These are phyloP conservation scores for Botia kubotai DNA, from an alignment of 2,797 vertebrate genomes.

Conservation along the genomic window DNA sequence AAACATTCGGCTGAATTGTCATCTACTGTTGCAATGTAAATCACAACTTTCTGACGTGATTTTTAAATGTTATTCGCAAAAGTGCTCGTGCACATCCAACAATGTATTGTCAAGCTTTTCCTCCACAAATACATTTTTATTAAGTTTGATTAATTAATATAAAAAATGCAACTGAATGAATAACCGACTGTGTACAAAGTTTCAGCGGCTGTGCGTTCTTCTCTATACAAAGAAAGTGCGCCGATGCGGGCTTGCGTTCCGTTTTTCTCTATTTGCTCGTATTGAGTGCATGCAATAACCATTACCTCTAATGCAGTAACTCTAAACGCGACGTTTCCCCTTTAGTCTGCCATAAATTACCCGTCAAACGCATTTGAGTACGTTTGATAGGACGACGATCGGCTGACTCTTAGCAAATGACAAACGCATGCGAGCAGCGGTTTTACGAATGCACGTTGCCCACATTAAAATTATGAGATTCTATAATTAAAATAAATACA, in stretches of 20 bases:
- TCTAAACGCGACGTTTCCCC: background rate
- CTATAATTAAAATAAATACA: background rate
- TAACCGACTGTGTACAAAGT: slow-evolving; percentile 30
- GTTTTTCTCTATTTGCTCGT: background rate
- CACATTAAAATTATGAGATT: no score
- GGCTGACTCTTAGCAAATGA: background rate
- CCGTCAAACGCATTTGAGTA: background rate
- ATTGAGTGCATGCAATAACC: background rate
- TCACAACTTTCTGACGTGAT: background rate
- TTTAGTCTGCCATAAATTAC: background rate
- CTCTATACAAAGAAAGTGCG: background rate
- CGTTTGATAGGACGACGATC: background rate
- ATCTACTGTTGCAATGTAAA: slow-evolving; percentile 4
- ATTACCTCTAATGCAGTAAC: no score
- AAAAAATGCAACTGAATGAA: background rate
- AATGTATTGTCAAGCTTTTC: background rate
- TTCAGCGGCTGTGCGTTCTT: slow-evolving; percentile 2
- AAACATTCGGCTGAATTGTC: background rate
- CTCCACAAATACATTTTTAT: background rate
- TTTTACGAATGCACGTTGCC: no score
- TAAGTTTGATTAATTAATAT: background rate
- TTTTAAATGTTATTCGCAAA: slow-evolving; percentile 7
- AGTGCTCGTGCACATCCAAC: background rate
- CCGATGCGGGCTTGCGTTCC: background rate
- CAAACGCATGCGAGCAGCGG: background rate